Conservation (phyloP, 2,113 vertebrate genomes). For the Salvelinus fontinalis region DNA sequence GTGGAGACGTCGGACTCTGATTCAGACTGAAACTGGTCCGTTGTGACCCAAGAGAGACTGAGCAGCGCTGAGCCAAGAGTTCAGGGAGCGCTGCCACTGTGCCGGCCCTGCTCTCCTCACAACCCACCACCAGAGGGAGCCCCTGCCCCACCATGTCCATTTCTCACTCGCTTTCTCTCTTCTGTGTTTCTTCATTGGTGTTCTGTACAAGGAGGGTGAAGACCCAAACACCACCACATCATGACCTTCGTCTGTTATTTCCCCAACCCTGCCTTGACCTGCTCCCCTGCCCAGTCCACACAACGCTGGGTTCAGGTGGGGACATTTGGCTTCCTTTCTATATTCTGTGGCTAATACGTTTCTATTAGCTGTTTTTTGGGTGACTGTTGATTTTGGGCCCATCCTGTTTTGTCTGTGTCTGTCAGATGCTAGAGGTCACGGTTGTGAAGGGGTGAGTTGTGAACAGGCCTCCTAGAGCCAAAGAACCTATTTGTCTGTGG, state of each 20-base stretch:
- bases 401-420: neutral
- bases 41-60: conserved; percentile 62
- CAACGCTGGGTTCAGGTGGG: conserved; percentile 22
- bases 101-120: conserved; percentile 70
- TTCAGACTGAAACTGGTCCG: conserved; percentile 81
- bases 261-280: conserved; percentile 31
- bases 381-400: neutral
- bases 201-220: conserved; percentile 21
- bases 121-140: conserved; percentile 70
- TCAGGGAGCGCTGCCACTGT: conserved; percentile 72
- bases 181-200: conserved; percentile 25
- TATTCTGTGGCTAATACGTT: conserved; percentile 15
- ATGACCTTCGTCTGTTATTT: conserved; percentile 17
- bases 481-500: conserved; percentile 55
- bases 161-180: conserved; percentile 52
- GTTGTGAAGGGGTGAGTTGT: conserved; percentile 9
- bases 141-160: conserved; percentile 73
- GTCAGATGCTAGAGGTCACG: neutral
- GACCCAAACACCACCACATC: conserved; percentile 20
- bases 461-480: conserved; percentile 65
- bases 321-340: conserved; percentile 31
- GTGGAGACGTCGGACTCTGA: conserved; percentile 89
- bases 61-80: conserved; percentile 76
- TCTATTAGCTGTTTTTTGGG: neutral
- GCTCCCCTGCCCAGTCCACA: conserved; percentile 24